Evolutionary conservation across 2,113 vertebrate genomes (phyloP).

Genomic region (Pteropus alecto): DNA sequence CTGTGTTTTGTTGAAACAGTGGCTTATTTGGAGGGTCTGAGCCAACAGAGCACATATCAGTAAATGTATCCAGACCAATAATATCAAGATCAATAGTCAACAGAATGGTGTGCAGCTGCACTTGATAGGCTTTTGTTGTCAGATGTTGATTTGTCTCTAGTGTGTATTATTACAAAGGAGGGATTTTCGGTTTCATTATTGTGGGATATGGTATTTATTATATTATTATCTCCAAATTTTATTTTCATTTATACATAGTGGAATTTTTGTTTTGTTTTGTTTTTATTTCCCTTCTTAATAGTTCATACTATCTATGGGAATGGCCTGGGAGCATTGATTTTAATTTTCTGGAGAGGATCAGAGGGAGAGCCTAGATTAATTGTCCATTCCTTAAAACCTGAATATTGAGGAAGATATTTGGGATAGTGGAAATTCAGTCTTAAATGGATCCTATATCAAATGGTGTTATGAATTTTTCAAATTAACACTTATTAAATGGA

Average conservation of each 20-base stretch:
- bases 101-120: background rate
- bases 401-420: background rate
- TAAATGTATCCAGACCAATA: background rate
- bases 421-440: background rate
- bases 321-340: background rate
- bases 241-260: background rate
- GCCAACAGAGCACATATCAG: background rate
- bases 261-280: background rate
- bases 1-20: background rate
- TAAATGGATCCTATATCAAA: background rate
- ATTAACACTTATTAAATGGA: background rate
- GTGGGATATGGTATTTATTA: background rate
- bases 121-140: background rate
- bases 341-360: background rate
- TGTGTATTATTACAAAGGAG: background rate
- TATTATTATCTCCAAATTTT: background rate
- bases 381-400: background rate
- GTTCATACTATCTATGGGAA: background rate
- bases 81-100: background rate
- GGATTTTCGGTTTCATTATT: background rate
- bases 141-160: background rate
- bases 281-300: background rate
- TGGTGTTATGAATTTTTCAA: background rate
- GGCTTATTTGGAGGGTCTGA: background rate
- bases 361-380: background rate